phyloP scores from a whole-genome alignment of 2,113 vertebrate species.

The Delphinapterus leucas region DNA sequence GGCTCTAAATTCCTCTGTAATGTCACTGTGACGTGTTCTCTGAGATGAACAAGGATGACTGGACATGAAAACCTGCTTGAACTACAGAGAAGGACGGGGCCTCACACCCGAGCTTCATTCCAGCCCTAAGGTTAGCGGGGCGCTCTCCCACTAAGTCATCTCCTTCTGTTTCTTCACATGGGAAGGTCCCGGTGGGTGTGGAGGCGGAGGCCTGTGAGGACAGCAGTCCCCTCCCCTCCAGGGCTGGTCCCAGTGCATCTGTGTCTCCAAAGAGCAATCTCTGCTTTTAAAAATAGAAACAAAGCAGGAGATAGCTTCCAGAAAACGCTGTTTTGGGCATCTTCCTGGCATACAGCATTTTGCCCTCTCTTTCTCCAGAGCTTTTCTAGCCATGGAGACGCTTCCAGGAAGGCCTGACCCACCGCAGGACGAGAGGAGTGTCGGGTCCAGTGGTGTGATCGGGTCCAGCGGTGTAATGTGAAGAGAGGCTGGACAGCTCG shows the following conservation, averaged over 20 bases:
- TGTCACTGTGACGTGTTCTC: rapidly evolving
- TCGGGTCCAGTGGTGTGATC: not conserved
- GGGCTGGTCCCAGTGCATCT: not conserved
- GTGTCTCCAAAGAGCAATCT: not conserved
- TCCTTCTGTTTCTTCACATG: too few species aligned
- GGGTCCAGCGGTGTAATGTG: not conserved
- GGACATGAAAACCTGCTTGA: rapidly evolving
- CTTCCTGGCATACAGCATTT: not conserved
- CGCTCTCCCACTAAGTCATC: rapidly evolving
- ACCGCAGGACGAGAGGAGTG: rapidly evolving
- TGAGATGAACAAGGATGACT: rapidly evolving
- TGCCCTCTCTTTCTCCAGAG: not conserved
- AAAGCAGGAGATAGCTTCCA: not conserved
- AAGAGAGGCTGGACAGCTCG: rapidly evolving
- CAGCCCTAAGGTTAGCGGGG: rapidly evolving
- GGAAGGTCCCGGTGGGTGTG: not conserved
- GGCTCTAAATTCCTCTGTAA: rapidly evolving
- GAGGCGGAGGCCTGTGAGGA: not conserved
- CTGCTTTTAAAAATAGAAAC: conserved; percentile 19
- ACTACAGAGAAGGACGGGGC: rapidly evolving
- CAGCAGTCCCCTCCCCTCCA: rapidly evolving
- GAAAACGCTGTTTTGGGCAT: not conserved
- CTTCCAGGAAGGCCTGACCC: not conserved
- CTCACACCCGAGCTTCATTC: rapidly evolving
- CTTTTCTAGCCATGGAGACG: not conserved